These are phyloP conservation scores for Ditylenchus weischeri DNA, from an alignment of 2,888 invertebrate species.

Conservation along the genomic window DNA sequence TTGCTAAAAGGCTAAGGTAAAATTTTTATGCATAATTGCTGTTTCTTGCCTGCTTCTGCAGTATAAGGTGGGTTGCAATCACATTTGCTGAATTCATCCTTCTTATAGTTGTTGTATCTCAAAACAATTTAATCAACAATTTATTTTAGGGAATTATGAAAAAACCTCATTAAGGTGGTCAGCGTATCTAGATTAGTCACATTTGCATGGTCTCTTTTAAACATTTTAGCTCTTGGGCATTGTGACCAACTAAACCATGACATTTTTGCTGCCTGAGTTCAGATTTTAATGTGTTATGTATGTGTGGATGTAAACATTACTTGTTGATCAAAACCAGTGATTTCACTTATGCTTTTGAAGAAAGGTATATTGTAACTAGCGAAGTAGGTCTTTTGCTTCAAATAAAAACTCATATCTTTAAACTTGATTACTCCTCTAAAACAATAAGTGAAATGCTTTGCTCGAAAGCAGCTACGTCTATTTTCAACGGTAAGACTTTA, in stretches of 20 bases:
- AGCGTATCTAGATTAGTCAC: constrained; percentile 67
- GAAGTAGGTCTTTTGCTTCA: constrained; percentile 68
- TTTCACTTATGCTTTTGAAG: constrained; percentile 68
- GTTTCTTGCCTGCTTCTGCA: constrained; percentile 69
- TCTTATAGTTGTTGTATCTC: constrained; percentile 72
- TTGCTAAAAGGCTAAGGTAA: constrained; percentile 61
- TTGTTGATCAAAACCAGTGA: constrained; percentile 67
- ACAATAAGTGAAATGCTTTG: no score
- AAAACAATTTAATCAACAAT: no score
- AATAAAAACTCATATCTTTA: constrained; percentile 52
- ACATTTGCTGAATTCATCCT: constrained; percentile 71
- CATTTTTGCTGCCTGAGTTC: constrained; percentile 59
- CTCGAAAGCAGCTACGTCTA: not conserved
- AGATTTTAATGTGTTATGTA: not conserved
- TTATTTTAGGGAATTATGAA: no score
- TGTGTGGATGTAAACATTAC: constrained; percentile 54
- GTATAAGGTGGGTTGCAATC: constrained; percentile 71
- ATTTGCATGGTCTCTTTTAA: constrained; percentile 64
- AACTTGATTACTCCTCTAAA: constrained; percentile 51
- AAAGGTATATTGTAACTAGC: constrained; percentile 72
- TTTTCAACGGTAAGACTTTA: no score
- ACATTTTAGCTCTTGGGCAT: constrained; percentile 60
- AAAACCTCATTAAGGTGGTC: constrained; percentile 64
- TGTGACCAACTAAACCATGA: constrained; percentile 69
- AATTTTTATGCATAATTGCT: constrained; percentile 7